Conservation (phyloP, 2,113 vertebrate species). For the Stigmatopora argus region DNA sequence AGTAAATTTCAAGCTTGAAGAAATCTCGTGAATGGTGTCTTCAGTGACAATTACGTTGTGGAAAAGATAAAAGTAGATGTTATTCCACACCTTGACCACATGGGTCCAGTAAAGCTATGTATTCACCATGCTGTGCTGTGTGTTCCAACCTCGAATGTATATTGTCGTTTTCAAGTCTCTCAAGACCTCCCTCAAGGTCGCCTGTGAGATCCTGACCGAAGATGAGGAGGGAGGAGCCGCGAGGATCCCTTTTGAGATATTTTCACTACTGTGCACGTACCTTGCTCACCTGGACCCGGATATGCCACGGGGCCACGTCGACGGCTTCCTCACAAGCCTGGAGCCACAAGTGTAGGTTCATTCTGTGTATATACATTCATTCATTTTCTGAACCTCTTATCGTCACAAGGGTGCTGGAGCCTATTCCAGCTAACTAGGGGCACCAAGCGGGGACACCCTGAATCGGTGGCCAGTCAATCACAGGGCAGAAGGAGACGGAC, state of each 20-base stretch:
- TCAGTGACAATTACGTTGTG: slow-evolving; percentile 6
- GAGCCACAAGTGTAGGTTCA: slow-evolving; percentile 51
- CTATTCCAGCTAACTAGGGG: too few relatives aligned
- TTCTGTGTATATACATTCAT: too few relatives aligned
- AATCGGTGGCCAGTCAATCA: too few relatives aligned
- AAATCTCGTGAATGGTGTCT: slow-evolving; percentile 21
- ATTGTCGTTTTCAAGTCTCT: slow-evolving; percentile 65
- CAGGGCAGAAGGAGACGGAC: too few relatives aligned
- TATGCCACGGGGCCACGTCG: slow-evolving; percentile 43
- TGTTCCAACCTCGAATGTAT: background rate
- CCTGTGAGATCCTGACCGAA: slow-evolving; percentile 81
- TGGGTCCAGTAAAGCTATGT: slow-evolving; percentile 49
- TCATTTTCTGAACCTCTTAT: too few relatives aligned
- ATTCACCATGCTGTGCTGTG: background rate
- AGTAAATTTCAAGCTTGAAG: background rate
- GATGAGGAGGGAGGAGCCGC: slow-evolving; percentile 78
- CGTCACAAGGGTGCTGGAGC: too few relatives aligned
- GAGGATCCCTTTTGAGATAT: slow-evolving; percentile 72
- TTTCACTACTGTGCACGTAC: slow-evolving; percentile 77
- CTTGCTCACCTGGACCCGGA: slow-evolving; percentile 77
- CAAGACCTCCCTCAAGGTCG: slow-evolving; percentile 73
- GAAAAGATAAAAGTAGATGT: background rate
- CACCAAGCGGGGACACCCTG: too few relatives aligned
- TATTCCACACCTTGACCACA: slow-evolving; percentile 37
- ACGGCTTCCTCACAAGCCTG: slow-evolving; percentile 68